Conservation (phyloP, 2,113 vertebrate species). For the Setophaga petechia region DNA sequence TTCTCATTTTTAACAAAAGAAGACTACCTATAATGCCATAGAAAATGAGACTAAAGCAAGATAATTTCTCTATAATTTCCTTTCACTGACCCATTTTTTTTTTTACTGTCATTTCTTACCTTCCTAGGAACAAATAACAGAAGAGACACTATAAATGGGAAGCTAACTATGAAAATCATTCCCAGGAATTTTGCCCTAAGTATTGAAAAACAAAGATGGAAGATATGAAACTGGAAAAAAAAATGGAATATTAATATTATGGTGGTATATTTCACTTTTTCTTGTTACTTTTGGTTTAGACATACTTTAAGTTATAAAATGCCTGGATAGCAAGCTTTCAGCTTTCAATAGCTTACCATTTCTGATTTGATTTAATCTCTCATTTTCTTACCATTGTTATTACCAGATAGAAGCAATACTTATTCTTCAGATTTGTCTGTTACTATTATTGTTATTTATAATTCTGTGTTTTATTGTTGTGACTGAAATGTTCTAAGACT, state of each 20-base stretch:
- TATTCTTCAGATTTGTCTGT: neutral
- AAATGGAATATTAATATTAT: neutral
- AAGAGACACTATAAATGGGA: neutral
- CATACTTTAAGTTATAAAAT: neutral
- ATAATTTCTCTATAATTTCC: neutral
- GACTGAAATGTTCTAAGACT: neutral
- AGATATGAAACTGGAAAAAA: neutral
- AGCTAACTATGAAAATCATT: neutral
- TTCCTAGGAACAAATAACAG: neutral
- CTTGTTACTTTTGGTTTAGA: neutral
- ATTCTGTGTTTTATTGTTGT: neutral
- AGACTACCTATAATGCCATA: neutral
- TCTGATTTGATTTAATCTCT: neutral
- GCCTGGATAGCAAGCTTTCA: neutral
- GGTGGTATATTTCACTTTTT: neutral
- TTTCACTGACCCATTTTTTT: neutral
- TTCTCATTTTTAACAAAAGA: constrained; percentile 5
- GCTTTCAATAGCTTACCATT: no score
- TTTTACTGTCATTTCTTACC: neutral
- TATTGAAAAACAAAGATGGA: neutral
- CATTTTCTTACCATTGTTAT: neutral
- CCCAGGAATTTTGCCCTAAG: neutral
- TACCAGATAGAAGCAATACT: neutral
- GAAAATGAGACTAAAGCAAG: neutral
- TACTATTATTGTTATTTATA: neutral